Evolutionary conservation across 1,140 invertebrate species (phyloP), one percentile per base, ranked within the genome.

Genomic region (Pygmarrhopalites habei): DNA sequence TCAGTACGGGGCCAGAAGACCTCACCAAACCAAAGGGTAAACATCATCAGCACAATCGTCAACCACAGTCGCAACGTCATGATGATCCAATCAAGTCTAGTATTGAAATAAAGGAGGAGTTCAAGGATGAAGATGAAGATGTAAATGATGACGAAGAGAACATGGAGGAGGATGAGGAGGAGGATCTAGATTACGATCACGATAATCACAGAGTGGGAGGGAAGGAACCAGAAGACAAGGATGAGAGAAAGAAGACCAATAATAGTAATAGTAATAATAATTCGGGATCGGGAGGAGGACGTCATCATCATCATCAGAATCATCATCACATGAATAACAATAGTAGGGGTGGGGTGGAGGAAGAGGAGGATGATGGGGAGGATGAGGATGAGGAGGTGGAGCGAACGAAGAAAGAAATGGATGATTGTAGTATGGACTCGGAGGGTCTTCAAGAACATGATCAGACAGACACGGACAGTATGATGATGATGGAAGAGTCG

Each of bases 191-290:
- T 49, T 4, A 41, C 15, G 39, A 47, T 12, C 46, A 29, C n/a
- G 29, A 55, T 55, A 19, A 35, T 39, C 25, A 41, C n/a, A n/a
- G n/a, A n/a, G n/a, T n/a, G n/a, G n/a, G n/a, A n/a, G n/a, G n/a
- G n/a, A n/a, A n/a, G 56, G 28, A 29, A 1, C 19, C 26, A 72
- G 86, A 87, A 67, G 86, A 87, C 71, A 86, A 85, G 75, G 87
- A 85, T 72, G 83, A 75, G 85, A 86, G 65, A 88, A 51, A 44
- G 55, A 64, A 14, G 17, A 35, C 5, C 15, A 35, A 35, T 35
- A 35, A 35, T 35, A 35, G 52, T 17, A n/a, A 39, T 51, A 26
- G 60, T 15, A 60, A 51, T 56, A 61, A 43, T 47, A 60, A 60
- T 35, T 57, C 19, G 28, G 32, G 28, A n/a, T n/a, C n/a, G n/a